A percentile compares a stretch with the other conserved stretches of the same genome.
Conservation (phyloP, 2,888 invertebrate species). For the Ophonus ardosiacus region DNA sequence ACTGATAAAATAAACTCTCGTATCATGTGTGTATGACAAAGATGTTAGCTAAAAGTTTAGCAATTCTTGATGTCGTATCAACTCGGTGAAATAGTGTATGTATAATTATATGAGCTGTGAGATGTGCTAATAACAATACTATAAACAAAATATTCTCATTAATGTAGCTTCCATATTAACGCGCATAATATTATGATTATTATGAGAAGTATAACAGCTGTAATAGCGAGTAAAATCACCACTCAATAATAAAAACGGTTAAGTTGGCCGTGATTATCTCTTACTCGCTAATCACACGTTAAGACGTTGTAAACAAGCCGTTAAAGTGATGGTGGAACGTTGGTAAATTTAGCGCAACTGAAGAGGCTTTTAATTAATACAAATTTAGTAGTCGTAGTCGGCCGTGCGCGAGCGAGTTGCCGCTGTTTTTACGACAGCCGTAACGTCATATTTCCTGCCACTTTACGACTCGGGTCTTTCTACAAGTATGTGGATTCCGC, state of each 20-base stretch:
- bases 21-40: too few relatives aligned
- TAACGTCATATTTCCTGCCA: slow-evolving; percentile 61
- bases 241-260: slow-evolving; percentile 24
- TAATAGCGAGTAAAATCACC: slow-evolving; percentile 7
- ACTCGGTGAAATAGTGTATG: too few relatives aligned
- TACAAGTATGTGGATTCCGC: slow-evolving; percentile 47
- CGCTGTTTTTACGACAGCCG: slow-evolving; percentile 61
- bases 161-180: slow-evolving; percentile 5
- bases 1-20: too few relatives aligned
- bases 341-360: slow-evolving; percentile 45
- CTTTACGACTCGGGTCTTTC: slow-evolving; percentile 48
- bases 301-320: slow-evolving; percentile 55
- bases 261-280: slow-evolving; percentile 18
- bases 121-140: slow-evolving; percentile 23
- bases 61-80: too few relatives aligned
- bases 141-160: slow-evolving; percentile 26
- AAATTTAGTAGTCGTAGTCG: slow-evolving; percentile 54
- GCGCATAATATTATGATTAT: slow-evolving; percentile 13
- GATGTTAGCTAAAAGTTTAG: too few relatives aligned
- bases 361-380: slow-evolving; percentile 58
- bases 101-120: background rate
- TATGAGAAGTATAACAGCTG: slow-evolving; percentile 4
- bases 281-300: slow-evolving; percentile 19
- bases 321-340: slow-evolving; percentile 50
- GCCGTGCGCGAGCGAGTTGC: slow-evolving; percentile 46